A percentile compares a stretch with the other conserved stretches of the same genome.
Conservation (phyloP, 2,797 vertebrate species). For the Margarornis squamiger region DNA sequence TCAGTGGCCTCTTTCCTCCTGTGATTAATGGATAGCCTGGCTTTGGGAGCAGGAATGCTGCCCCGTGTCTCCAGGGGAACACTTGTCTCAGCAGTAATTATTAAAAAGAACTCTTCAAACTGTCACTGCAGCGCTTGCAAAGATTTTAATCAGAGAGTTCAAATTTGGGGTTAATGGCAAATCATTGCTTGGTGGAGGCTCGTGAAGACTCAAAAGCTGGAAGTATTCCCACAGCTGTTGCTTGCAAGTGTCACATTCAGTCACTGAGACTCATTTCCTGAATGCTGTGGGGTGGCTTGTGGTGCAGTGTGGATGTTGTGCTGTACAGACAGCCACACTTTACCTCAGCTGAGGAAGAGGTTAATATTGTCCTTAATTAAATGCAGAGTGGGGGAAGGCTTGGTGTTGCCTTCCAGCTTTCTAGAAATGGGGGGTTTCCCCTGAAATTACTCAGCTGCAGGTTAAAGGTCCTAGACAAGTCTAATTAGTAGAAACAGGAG, state of each 20-base stretch:
- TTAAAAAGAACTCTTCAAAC: slow-evolving; percentile 50
- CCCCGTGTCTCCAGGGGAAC: slow-evolving; percentile 21
- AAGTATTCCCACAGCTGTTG: slow-evolving; percentile 52
- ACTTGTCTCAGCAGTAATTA: slow-evolving; percentile 55
- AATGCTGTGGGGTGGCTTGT: not conserved
- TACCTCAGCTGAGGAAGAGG: not conserved
- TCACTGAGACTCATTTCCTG: not conserved
- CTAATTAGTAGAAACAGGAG: not conserved
- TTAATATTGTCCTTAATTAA: not conserved
- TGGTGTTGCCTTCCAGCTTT: not conserved
- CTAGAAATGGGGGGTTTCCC: not conserved
- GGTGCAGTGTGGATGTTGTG: not conserved
- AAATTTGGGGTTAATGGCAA: slow-evolving; percentile 66
- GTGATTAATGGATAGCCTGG: slow-evolving; percentile 46
- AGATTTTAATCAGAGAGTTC: slow-evolving; percentile 63
- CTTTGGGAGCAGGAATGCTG: slow-evolving; percentile 14
- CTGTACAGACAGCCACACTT: not conserved
- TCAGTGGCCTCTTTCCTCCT: not conserved
- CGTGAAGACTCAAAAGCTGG: not conserved
- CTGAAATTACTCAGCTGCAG: not conserved
- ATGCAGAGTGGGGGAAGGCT: not conserved
- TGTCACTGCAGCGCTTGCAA: slow-evolving; percentile 39
- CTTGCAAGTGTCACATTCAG: slow-evolving; percentile 20
- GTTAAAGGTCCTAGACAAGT: not conserved
- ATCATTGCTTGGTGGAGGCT: slow-evolving; percentile 50